Conservation (phyloP, 2,113 vertebrate genomes). For the Chionis minor region DNA sequence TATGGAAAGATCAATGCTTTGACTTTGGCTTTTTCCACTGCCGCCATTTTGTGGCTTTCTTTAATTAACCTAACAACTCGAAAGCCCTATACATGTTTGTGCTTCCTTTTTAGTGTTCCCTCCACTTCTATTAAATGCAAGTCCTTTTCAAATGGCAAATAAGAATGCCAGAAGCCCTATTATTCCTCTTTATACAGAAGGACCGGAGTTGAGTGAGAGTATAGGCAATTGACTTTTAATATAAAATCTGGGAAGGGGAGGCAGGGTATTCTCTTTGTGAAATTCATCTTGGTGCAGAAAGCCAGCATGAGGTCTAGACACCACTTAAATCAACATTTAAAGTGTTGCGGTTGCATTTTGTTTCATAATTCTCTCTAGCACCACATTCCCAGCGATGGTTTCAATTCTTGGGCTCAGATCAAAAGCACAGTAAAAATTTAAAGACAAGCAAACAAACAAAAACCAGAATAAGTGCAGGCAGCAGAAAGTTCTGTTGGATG, state of each 20-base stretch:
- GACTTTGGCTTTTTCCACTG: neutral
- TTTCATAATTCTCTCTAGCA: conserved; percentile 28
- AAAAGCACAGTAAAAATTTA: conserved; percentile 48
- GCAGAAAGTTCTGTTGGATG: neutral
- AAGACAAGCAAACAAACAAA: conserved; percentile 51
- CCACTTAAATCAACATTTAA: conserved; percentile 54
- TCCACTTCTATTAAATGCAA: neutral
- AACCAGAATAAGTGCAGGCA: neutral
- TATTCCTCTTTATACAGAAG: neutral
- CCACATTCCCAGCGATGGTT: conserved; percentile 32
- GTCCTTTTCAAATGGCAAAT: neutral
- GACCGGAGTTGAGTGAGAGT: neutral
- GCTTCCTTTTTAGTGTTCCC: neutral
- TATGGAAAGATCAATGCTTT: neutral
- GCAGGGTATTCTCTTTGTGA: neutral
- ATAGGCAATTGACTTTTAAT: neutral
- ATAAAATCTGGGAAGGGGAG: neutral
- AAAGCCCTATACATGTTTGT: neutral
- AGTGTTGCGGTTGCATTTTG: conserved; percentile 46
- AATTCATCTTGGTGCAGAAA: conserved; percentile 17
- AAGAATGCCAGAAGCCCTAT: neutral
- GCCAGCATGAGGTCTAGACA: conserved; percentile 45
- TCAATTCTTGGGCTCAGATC: conserved; percentile 39
- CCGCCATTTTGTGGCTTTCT: neutral
- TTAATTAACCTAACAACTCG: neutral